Conservation (phyloP, 2,797 vertebrate species). For the Clarias platycephalus region DNA sequence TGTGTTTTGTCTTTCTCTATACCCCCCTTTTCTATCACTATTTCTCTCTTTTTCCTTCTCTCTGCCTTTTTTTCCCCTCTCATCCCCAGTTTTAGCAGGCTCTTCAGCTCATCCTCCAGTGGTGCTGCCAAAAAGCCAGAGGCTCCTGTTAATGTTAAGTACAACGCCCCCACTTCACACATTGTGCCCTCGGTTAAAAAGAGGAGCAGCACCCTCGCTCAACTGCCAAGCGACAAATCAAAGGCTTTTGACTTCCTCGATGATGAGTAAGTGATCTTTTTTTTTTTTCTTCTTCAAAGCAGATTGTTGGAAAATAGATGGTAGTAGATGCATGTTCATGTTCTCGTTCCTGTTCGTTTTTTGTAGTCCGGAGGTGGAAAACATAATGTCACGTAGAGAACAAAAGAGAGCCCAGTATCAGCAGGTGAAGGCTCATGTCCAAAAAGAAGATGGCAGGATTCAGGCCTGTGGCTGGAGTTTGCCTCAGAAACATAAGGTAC, state of each 20-base stretch:
- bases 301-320: neutral
- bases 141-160: slow-evolving; percentile 92
- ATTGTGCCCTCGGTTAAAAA: slow-evolving; percentile 95
- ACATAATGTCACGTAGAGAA: slow-evolving; percentile 85
- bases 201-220: slow-evolving; percentile 93
- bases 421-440: slow-evolving; percentile 95
- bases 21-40: slow-evolving; percentile 43
- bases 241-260: slow-evolving; percentile 98
- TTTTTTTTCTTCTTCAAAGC: neutral
- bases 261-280: slow-evolving; percentile 85
- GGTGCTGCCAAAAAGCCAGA: slow-evolving; percentile 88
- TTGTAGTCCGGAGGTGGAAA: slow-evolving; percentile 66
- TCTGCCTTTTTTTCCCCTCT: slow-evolving; percentile 43
- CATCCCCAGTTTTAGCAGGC: slow-evolving; percentile 90
- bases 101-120: slow-evolving; percentile 91
- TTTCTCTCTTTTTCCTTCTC: neutral
- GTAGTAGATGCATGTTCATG: neutral
- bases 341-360: neutral
- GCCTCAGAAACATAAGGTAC: slow-evolving; percentile 87
- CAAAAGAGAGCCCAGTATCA: slow-evolving; percentile 97
- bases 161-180: slow-evolving; percentile 94
- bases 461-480: slow-evolving; percentile 98
- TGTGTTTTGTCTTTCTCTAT: slow-evolving; percentile 55
- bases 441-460: slow-evolving; percentile 92
- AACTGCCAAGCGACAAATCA: slow-evolving; percentile 94